Conservation (phyloP, 2,113 vertebrate species). For the Emydura subglobosa region DNA sequence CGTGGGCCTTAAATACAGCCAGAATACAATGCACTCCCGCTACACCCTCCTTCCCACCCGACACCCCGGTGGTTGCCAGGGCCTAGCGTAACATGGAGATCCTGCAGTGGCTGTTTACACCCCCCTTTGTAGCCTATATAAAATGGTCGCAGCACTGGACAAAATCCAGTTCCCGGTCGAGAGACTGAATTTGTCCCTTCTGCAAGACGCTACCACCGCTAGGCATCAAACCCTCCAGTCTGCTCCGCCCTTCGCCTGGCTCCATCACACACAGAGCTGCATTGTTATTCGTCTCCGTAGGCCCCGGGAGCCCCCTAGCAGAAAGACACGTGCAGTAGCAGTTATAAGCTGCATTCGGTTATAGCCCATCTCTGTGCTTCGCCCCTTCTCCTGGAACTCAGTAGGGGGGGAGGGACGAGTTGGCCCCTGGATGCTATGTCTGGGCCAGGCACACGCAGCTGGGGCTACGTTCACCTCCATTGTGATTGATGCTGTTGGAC, state of each 20-base stretch:
- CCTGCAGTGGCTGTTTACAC: neutral
- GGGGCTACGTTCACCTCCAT: constrained; percentile 78
- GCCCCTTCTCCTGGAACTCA: neutral
- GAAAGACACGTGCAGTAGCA: too few species aligned
- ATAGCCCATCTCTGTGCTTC: neutral
- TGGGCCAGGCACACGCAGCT: neutral
- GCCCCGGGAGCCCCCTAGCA: too few species aligned
- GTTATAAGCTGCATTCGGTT: neutral
- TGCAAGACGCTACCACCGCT: neutral
- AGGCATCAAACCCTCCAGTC: neutral
- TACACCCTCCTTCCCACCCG: neutral
- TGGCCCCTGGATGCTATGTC: neutral
- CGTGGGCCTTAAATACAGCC: neutral
- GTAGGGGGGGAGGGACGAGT: too few species aligned
- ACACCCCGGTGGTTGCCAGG: neutral
- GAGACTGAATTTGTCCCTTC: neutral
- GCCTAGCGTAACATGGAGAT: neutral
- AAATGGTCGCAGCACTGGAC: neutral
- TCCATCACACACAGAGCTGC: too few species aligned
- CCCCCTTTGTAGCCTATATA: neutral
- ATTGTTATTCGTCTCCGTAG: too few species aligned
- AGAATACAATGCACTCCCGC: neutral
- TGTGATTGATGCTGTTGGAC: constrained; percentile 90
- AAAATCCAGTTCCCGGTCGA: neutral
- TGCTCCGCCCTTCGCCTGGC: neutral